A percentile compares a stretch with the other conserved stretches of the same genome.
Conservation (phyloP, 2,797 vertebrate genomes). For the Crenichthys baileyi region DNA sequence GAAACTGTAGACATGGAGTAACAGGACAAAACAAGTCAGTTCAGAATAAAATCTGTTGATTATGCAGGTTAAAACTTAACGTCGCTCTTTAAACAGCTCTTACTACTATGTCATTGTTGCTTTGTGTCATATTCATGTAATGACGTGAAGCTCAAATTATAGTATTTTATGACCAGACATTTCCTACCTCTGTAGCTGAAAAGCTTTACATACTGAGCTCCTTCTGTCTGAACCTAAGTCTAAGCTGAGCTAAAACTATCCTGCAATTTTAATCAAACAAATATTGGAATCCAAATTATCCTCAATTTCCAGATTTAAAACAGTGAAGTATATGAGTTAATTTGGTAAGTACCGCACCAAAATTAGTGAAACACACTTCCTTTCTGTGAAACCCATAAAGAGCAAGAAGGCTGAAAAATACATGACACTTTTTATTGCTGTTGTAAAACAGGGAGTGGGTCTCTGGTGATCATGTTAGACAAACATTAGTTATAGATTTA, state of each 20-base stretch:
- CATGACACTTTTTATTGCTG: constrained; percentile 66
- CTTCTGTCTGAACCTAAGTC: constrained; percentile 52
- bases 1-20: constrained; percentile 3
- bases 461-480: constrained; percentile 60
- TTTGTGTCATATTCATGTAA: constrained; percentile 20
- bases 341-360: constrained; percentile 13
- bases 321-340: background rate
- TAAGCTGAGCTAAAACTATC: constrained; percentile 20
- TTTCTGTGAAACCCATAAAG: constrained; percentile 31
- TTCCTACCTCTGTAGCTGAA: constrained; percentile 55
- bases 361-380: constrained; percentile 24
- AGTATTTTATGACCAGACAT: constrained; percentile 38
- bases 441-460: constrained; percentile 78
- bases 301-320: constrained; percentile 1
- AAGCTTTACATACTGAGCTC: constrained; percentile 48
- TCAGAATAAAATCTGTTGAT: background rate
- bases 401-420: constrained; percentile 36
- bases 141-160: constrained; percentile 48
- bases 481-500: constrained; percentile 69
- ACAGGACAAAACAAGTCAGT: background rate
- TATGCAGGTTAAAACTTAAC: background rate
- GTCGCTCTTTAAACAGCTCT: background rate
- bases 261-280: background rate
- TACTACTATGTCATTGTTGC: background rate
- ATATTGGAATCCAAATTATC: background rate